Conservation (phyloP, 1,140 invertebrate species). For the Gerris buenoi region DNA sequence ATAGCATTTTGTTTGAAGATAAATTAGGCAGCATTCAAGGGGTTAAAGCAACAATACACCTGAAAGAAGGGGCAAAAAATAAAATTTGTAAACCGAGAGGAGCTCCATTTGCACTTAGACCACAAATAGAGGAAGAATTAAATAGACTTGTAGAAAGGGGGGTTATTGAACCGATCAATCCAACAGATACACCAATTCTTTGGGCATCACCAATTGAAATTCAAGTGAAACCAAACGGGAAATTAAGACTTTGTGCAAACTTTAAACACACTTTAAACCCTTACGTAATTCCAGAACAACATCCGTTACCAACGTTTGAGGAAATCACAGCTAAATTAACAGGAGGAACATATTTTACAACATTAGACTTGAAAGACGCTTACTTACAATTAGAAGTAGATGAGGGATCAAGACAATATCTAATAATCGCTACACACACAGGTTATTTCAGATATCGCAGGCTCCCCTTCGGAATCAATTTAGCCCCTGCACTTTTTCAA, state of each 20-base stretch:
- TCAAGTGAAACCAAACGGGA: neutral
- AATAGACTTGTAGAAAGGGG: neutral
- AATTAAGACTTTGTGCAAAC: too few relatives aligned
- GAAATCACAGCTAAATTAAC: neutral
- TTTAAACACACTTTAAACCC: neutral
- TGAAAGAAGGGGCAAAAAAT: neutral
- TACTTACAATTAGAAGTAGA: neutral
- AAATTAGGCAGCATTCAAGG: conserved; percentile 12
- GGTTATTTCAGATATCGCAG: neutral
- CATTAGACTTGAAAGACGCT: neutral
- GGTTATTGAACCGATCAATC: neutral
- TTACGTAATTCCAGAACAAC: neutral
- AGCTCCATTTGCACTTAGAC: neutral
- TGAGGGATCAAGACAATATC: neutral
- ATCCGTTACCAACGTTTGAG: neutral
- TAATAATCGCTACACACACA: neutral
- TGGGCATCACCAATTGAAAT: neutral
- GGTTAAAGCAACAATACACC: conserved; percentile 12
- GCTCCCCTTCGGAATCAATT: neutral
- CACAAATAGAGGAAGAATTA: neutral
- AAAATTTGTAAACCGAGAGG: neutral
- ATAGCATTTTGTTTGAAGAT: neutral
- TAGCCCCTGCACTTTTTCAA: neutral
- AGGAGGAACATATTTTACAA: neutral
- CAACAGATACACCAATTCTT: neutral